A percentile compares a stretch with the other conserved stretches of the same genome.
These are phyloP conservation scores for Chloroceryle inda DNA, from an alignment of 2,797 vertebrate species.

Conservation along the genomic window DNA sequence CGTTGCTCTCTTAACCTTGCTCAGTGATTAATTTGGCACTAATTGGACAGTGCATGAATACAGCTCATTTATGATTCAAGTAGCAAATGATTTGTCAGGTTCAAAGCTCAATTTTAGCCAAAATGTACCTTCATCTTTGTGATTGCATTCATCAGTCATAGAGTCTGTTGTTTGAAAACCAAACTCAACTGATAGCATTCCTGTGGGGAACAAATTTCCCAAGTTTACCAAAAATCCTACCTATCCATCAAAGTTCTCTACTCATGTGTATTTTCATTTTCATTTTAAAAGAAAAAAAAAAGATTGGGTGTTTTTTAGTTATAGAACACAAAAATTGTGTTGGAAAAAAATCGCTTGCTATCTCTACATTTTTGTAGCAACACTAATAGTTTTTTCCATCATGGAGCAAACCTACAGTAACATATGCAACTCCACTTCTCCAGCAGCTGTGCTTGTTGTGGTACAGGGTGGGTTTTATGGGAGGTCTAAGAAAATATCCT, in stretches of 20 bases:
- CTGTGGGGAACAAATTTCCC: not conserved
- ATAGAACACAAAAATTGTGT: not conserved
- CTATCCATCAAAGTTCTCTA: not conserved
- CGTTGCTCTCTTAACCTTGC: not conserved
- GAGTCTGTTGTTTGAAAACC: not conserved
- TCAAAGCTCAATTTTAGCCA: not conserved
- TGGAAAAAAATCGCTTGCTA: not conserved
- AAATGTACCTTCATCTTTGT: not conserved
- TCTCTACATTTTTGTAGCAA: not conserved
- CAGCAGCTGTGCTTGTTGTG: not conserved
- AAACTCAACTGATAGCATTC: not conserved
- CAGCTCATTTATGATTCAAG: not conserved
- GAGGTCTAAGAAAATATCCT: not conserved
- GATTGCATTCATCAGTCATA: not conserved
- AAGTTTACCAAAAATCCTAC: not conserved
- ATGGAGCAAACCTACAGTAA: not conserved
- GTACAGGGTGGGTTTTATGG: not conserved
- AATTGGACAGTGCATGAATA: not conserved
- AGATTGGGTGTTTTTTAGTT: no score
- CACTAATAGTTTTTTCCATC: not conserved
- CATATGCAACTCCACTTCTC: not conserved
- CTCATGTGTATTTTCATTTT: not conserved
- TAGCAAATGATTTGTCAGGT: not conserved
- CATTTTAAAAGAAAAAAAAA: not conserved
- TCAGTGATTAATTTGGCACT: not conserved